A percentile compares a stretch with the other conserved stretches of the same genome.
Evolutionary conservation across 2,888 invertebrate species (phyloP).

Genomic region (Octonoba sinensis): DNA sequence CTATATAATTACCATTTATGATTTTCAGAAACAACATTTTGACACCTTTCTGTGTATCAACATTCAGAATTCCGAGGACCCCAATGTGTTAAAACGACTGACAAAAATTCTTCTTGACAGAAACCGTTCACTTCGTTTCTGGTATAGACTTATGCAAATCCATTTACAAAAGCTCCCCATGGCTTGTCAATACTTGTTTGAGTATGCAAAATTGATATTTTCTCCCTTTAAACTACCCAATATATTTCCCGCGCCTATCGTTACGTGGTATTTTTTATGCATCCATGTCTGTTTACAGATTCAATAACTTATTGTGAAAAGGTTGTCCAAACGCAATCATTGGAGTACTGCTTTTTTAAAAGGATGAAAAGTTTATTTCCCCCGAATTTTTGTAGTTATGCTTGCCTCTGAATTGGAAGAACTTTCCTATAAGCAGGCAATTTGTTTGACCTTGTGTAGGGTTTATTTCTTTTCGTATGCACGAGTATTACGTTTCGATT

Average conservation of each 20-base stretch:
- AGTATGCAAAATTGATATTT: constrained; percentile 43
- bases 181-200: constrained; percentile 47
- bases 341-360: constrained; percentile 18
- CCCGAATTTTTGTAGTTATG: too few species aligned
- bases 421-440: too few species aligned
- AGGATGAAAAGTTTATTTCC: constrained; percentile 3
- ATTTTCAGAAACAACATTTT: neutral
- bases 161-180: constrained; percentile 20
- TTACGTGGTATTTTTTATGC: neutral
- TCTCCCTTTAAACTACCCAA: constrained; percentile 9
- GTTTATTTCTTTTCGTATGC: too few species aligned
- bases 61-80: neutral
- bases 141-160: constrained; percentile 51
- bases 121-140: constrained; percentile 17
- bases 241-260: constrained; percentile 11
- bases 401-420: too few species aligned
- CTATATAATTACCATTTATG: too few species aligned
- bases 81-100: neutral
- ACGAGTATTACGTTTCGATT: too few species aligned
- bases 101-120: constrained; percentile 19
- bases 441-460: too few species aligned
- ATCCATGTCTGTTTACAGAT: constrained; percentile 9
- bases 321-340: constrained; percentile 17
- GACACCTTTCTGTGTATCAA: neutral
- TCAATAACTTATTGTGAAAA: constrained; percentile 41